Percentiles rank a stretch among this genome's conserved stretches.
phyloP scores from a whole-genome alignment of 2,113 vertebrate species.

The Catharus bicknelli region DNA sequence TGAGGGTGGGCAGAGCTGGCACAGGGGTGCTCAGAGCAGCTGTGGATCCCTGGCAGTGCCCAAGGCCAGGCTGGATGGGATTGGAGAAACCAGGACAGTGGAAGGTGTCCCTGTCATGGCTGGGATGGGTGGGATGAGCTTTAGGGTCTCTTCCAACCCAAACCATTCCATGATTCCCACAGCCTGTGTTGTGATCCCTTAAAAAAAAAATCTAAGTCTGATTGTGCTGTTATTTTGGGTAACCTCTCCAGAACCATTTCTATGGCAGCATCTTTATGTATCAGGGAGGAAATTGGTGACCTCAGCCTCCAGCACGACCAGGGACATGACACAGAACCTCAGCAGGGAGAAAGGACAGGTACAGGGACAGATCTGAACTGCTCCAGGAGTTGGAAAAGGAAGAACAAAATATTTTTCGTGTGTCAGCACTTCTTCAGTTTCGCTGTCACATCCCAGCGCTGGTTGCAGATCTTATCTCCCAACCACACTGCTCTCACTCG shows the following conservation, averaged over 20 bases:
- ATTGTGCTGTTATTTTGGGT: background rate
- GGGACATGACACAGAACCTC: background rate
- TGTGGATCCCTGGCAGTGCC: background rate
- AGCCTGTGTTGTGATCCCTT: background rate
- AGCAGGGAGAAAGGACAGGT: background rate
- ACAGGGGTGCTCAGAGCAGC: background rate
- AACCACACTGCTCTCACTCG: background rate
- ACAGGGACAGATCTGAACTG: background rate
- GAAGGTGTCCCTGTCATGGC: background rate
- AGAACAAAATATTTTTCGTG: background rate
- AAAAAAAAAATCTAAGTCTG: background rate
- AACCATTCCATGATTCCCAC: background rate
- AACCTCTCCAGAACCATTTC: background rate
- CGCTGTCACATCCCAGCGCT: background rate
- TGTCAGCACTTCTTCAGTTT: conserved; percentile 39
- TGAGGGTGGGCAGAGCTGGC: background rate
- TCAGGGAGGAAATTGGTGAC: background rate
- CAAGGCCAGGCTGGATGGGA: fast-evolving
- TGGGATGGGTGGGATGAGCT: fast-evolving
- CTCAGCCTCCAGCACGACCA: background rate
- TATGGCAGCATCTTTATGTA: background rate
- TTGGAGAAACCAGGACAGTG: fast-evolving
- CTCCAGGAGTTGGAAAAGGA: background rate
- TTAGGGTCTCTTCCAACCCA: background rate
- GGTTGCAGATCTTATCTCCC: conserved; percentile 46